Evolutionary conservation across 1,140 invertebrate genomes (phyloP).

Genomic region (Papilio helenus): DNA sequence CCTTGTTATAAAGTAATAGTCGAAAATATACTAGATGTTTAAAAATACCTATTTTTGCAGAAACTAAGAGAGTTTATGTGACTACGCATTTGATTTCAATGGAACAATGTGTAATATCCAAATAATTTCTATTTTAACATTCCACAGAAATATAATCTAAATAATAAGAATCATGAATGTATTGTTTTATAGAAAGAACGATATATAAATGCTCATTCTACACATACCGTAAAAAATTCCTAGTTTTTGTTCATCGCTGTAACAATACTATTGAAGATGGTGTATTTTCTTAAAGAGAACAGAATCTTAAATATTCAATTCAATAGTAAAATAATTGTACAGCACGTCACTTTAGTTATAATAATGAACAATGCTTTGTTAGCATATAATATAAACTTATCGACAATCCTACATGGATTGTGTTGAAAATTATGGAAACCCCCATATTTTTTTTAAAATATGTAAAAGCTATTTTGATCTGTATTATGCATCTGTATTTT

Average conservation of each 20-base stretch:
- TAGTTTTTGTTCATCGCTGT: constrained; percentile 12
- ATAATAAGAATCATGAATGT: not conserved
- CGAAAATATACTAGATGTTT: no score
- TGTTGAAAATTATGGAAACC: not conserved
- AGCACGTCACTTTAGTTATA: constrained; percentile 6
- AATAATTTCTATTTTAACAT: not conserved
- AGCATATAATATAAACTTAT: not conserved
- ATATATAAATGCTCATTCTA: constrained; percentile 10
- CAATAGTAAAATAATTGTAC: constrained; percentile 15
- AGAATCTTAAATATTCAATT: constrained; percentile 26
- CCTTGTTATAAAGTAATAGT: no score
- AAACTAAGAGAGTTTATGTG: no score
- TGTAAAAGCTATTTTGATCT: no score
- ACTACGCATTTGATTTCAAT: no score
- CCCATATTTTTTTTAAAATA: not conserved
- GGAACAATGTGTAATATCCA: not conserved
- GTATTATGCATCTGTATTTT: no score
- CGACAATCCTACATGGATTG: not conserved
- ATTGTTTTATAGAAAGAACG: constrained; percentile 3
- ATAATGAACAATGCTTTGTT: constrained; percentile 21
- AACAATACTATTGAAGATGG: constrained; percentile 22
- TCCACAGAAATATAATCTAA: not conserved
- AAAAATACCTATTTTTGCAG: no score
- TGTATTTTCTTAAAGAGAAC: constrained; percentile 14
- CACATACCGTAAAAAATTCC: not conserved